Base-by-base conservation (phyloP, 2,888 invertebrate genomes). In the Andrena trimmerana region DNA sequence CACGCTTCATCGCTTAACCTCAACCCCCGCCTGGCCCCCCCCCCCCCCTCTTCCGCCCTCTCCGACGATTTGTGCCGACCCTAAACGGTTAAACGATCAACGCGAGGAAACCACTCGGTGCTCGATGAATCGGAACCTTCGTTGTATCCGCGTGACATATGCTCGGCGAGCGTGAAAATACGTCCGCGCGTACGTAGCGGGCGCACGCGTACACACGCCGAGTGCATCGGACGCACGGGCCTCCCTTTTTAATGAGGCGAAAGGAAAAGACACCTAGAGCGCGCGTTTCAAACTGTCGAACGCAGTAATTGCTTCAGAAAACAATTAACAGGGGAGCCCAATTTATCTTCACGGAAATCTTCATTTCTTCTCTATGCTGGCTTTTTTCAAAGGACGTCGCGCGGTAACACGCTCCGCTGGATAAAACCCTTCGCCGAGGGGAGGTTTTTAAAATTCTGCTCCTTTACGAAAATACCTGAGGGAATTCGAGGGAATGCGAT, bases 61-160 rank as follows among this genome's bases (percentile, higher is more conserved):
- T 57, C 42, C 75, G 73, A 80, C 80, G 78, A 88, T 84, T 75
- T 70, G 80, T 48, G 71, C 50, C 81, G 77, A 81, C 77, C 87
- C 85, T 79, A 86, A 84, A 86, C 77, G 82, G 74, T 80, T 82
- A 84, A 86, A 74, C 83, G 87, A 85, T 83, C 85, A 73, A 57
- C 79, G 73, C 76, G 79, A 81, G 79, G 72, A 76, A 83, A 86
- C 81, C 79, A 72, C 81, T 83, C 83, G 78, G 83, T 85, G 88
- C 81, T 87, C 88, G 81, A 89, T 89, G 88, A 90, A 89, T 89
- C 83, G 89, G 89, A 89, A 89, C 89, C 73, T 77, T 90, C 81
- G 82, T 82, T 87, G 87, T 76, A 86, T 84, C 83, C 79, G 78
- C 84, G 85, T 84, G 88, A 89, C 90, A 88, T 89, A 90, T 89